Percentiles rank a stretch among this genome's conserved stretches.
Conservation (phyloP, 2,888 invertebrate genomes). For the Eledone cirrhosa region DNA sequence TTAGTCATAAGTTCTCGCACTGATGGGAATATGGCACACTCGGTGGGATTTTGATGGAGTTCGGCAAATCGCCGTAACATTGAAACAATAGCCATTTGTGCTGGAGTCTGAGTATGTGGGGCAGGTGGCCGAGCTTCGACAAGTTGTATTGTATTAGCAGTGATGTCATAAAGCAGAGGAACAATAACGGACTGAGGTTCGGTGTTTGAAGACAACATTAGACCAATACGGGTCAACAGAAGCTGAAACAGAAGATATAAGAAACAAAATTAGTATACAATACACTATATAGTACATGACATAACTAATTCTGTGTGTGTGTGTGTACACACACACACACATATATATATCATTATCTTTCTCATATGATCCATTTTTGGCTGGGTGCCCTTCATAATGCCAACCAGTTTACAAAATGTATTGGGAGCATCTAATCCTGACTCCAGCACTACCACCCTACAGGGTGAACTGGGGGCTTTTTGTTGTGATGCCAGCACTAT, state of each 20-base stretch:
- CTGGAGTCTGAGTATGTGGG: slow-evolving; percentile 48
- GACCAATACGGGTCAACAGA: slow-evolving; percentile 76
- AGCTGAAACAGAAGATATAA: slow-evolving; percentile 70
- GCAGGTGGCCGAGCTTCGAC: slow-evolving; percentile 58
- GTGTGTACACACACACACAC: too few species aligned
- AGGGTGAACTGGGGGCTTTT: too few species aligned
- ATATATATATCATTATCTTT: too few species aligned
- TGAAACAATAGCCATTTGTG: slow-evolving; percentile 49
- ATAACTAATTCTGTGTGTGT: too few species aligned
- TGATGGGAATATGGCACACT: slow-evolving; percentile 91
- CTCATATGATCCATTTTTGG: too few species aligned
- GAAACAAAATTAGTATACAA: too few species aligned
- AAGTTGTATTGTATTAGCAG: slow-evolving; percentile 77
- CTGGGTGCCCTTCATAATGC: too few species aligned
- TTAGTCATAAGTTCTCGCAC: slow-evolving; percentile 87
- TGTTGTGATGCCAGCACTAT: too few species aligned
- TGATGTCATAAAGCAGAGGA: slow-evolving; percentile 89
- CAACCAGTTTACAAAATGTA: too few species aligned
- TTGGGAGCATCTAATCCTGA: too few species aligned
- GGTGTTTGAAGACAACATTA: slow-evolving; percentile 67
- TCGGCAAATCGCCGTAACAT: slow-evolving; percentile 65
- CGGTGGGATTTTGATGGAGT: slow-evolving; percentile 67
- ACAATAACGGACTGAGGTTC: slow-evolving; percentile 81
- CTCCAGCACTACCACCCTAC: too few species aligned
- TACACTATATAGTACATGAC: too few species aligned